These are phyloP conservation scores for Pongo pygmaeus DNA, from an alignment of 2,113 vertebrate species.

Conservation along the genomic window DNA sequence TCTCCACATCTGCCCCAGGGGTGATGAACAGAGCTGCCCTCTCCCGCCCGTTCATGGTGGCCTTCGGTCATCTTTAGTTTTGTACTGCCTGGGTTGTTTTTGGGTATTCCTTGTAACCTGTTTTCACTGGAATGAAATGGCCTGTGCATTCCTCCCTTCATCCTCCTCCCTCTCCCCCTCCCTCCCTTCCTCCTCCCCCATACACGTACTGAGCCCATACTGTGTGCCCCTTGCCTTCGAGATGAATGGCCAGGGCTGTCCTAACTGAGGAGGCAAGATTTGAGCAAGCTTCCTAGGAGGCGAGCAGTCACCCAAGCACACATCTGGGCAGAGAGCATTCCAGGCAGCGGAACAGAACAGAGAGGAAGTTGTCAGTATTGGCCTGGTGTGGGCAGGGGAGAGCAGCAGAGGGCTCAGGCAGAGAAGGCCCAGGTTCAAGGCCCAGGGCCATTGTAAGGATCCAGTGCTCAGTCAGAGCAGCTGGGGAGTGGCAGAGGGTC, in stretches of 20 bases:
- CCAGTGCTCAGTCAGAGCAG: not conserved
- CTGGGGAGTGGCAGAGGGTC: not conserved
- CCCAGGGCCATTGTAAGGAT: not conserved
- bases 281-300: not conserved
- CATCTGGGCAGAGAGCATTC: not conserved
- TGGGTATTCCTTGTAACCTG: not conserved
- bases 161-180: too few relatives aligned
- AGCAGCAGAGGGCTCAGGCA: too few relatives aligned
- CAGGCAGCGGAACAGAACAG: not conserved
- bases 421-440: not conserved
- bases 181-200: not conserved
- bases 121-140: not conserved
- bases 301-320: not conserved
- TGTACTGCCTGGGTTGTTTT: not conserved
- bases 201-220: not conserved
- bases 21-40: rapidly evolving
- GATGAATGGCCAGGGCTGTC: not conserved
- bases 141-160: not conserved
- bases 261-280: not conserved
- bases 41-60: rapidly evolving
- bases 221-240: not conserved
- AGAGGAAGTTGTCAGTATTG: too few relatives aligned
- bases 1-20: not conserved
- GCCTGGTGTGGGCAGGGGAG: not conserved
- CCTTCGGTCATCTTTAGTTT: too few relatives aligned